Evolutionary conservation across 2,113 vertebrate genomes (phyloP).

Genomic region (Pedetes capensis): DNA sequence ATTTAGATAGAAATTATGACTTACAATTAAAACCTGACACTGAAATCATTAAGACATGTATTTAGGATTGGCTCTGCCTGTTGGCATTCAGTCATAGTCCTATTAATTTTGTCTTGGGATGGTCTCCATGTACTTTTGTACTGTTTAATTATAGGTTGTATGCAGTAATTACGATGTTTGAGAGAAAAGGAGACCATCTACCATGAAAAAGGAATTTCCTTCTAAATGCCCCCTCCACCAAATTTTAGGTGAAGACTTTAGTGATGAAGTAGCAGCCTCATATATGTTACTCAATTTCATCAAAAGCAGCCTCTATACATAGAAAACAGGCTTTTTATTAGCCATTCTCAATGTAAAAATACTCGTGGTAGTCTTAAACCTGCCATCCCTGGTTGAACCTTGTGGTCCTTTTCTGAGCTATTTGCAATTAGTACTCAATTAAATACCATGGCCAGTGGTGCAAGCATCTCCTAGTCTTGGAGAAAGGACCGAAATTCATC

Average conservation of each 20-base stretch:
- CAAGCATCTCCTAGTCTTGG: not conserved
- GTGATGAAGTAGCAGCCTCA: conserved; percentile 3
- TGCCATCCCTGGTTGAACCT: not conserved
- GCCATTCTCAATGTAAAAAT: conserved; percentile 6
- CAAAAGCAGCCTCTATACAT: conserved; percentile 36
- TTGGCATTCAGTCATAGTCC: conserved; percentile 34
- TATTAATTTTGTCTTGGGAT: conserved; percentile 30
- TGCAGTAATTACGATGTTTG: not conserved
- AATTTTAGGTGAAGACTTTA: conserved; percentile 54
- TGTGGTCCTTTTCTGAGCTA: not conserved
- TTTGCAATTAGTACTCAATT: conserved; percentile 17
- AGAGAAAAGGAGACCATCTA: conserved; percentile 1
- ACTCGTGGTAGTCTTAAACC: not conserved
- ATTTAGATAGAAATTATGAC: conserved; percentile 16
- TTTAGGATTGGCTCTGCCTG: conserved; percentile 17
- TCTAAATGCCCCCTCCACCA: conserved; percentile 40
- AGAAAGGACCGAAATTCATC: conserved; percentile 20
- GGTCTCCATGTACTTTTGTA: conserved; percentile 8
- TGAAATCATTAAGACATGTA: conserved; percentile 35
- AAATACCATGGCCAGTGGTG: not conserved
- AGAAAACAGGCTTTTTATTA: conserved; percentile 27
- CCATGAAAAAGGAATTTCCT: conserved; percentile 39
- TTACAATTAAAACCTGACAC: conserved; percentile 38
- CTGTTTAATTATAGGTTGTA: not conserved
- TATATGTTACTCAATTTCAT: not conserved